Evolutionary conservation across 1,140 invertebrate genomes (phyloP), one percentile per base, ranked within the genome.

Genomic region (Aphis gossypii): DNA sequence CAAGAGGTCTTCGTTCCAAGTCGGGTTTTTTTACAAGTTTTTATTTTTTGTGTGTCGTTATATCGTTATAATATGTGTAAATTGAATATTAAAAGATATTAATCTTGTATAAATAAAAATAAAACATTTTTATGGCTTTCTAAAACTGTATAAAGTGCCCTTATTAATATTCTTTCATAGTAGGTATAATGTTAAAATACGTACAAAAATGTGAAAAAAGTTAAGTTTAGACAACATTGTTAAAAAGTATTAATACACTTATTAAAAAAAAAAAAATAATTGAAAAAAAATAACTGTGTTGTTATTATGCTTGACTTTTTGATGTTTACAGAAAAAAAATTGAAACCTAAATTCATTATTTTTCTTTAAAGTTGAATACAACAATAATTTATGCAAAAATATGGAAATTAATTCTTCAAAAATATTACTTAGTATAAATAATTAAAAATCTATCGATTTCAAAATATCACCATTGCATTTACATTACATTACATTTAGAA

Each of bases 301-400:
- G 14, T n/a, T 68, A 68, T 68, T 4, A 18, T 30, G 0, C 1
- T 68, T 68, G 30, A 68, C 60, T 18, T 76, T 76, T n/a, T 1
- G 5, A 18, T 76, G 60, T 76, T 76, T 5, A n/a, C 60, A n/a
- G 4, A n/a, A 76, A 68, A 68, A 68, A 76, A 60, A 54, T 30
- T 60, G 25, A 30, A 76, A 76, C n/a, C 18, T 76, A 76, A 76
- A n/a, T 20, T 30, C 6, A n/a, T 30, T 51, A 14, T 46, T 51
- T 51, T 18, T 6, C 0, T n/a, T 76, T 5, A 76, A n/a, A n/a
- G 30, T n/a, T n/a, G 14, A 76, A 18, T 76, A 0, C 2, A 51
- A n/a, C 60, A n/a, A 68, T 68, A 68, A n/a, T 68, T 68, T 68
- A 68, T 68, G 60, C 30, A 68, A 68, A n/a, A 68, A n/a, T n/a